phyloP scores from a whole-genome alignment of 2,888 invertebrate genomes.

The Drosophila mayaguana region DNA sequence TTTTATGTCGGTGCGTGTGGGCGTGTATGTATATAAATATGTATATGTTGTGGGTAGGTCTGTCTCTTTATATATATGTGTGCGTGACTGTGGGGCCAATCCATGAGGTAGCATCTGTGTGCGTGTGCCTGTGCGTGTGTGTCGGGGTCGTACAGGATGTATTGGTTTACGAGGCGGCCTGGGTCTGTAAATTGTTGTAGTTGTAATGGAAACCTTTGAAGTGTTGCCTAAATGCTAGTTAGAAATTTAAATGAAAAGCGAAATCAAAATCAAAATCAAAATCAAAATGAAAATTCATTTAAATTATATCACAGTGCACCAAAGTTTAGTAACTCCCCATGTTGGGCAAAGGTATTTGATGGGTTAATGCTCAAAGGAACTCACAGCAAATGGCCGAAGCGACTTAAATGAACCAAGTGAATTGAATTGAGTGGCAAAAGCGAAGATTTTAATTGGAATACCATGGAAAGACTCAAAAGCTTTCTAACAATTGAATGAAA shows the following conservation, averaged over 20 bases:
- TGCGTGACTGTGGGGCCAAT: slow-evolving; percentile 20
- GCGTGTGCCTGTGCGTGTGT: too few relatives aligned
- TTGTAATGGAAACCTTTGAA: slow-evolving; percentile 79
- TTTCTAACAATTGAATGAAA: slow-evolving; percentile 7
- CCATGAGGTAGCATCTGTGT: slow-evolving; percentile 2
- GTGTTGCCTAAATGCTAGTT: slow-evolving; percentile 70
- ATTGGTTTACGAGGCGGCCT: slow-evolving; percentile 36
- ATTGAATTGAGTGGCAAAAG: slow-evolving; percentile 8
- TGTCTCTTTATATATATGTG: slow-evolving; percentile 16
- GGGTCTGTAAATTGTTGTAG: slow-evolving; percentile 27
- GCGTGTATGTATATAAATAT: slow-evolving; percentile 3
- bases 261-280: slow-evolving; percentile 47
- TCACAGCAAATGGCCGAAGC: slow-evolving; percentile 3
- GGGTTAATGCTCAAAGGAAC: slow-evolving; percentile 42
- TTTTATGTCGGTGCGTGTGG: slow-evolving; percentile 44
- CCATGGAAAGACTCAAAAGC: slow-evolving; percentile 24
- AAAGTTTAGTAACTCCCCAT: slow-evolving; percentile 10
- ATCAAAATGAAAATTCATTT: slow-evolving; percentile 52
- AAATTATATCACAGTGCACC: slow-evolving; percentile 37
- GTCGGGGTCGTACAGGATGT: slow-evolving; percentile 4
- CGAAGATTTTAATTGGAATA: slow-evolving; percentile 53
- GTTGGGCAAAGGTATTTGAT: slow-evolving; percentile 16
- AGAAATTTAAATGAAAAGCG: slow-evolving; percentile 67
- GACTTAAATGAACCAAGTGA: slow-evolving; percentile 11
- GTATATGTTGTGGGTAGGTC: background rate